Percentiles rank a stretch among this genome's conserved stretches.
These are phyloP conservation scores for Cyanistes caeruleus DNA, from an alignment of 2,113 vertebrate genomes.

Conservation along the genomic window DNA sequence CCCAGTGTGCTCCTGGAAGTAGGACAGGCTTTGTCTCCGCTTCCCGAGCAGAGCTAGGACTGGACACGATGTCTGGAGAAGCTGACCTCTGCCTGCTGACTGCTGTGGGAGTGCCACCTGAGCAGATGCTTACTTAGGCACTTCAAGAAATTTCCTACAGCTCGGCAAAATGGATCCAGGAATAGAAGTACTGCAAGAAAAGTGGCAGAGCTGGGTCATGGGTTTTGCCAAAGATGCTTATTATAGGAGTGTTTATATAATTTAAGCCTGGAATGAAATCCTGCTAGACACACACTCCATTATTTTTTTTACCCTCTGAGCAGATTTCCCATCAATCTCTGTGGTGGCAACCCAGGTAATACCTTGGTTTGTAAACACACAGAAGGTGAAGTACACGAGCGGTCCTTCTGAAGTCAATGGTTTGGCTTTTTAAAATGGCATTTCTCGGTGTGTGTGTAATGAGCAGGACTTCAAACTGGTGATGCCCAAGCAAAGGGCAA, in stretches of 20 bases:
- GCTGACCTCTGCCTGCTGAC: not conserved
- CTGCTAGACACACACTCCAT: not conserved
- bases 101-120: not conserved
- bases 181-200: not conserved
- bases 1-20: not conserved
- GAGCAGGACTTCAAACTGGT: not conserved
- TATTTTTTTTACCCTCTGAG: constrained; percentile 15
- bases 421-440: not conserved
- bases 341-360: not conserved
- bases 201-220: constrained; percentile 6
- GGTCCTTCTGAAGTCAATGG: not conserved
- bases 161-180: not conserved
- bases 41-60: not conserved
- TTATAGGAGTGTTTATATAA: constrained; percentile 29
- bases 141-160: not conserved
- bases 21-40: not conserved
- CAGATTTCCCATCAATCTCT: not conserved
- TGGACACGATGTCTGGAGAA: accelerated
- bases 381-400: accelerated
- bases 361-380: not conserved
- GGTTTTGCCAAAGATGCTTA: constrained; percentile 38
- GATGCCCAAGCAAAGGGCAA: not conserved
- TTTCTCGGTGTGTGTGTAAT: not conserved
- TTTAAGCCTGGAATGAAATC: constrained; percentile 12
- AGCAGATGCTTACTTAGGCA: not conserved